Evolutionary conservation across 2,888 invertebrate species (phyloP), one percentile per base, ranked within the genome.

Genomic region (Anoplius nigerrimus): DNA sequence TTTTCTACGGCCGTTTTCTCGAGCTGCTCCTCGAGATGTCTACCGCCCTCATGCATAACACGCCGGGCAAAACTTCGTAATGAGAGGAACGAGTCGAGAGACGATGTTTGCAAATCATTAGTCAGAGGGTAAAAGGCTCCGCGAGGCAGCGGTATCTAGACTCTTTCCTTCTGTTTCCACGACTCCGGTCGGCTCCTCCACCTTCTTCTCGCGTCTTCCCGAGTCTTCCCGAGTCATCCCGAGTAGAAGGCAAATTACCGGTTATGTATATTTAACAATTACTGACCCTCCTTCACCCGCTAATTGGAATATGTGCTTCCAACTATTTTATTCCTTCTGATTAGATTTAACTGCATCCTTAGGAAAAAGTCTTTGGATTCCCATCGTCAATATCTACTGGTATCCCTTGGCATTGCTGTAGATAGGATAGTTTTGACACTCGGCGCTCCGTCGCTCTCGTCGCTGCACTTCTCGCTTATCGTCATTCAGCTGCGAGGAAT

Each of bases 81-180:
- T 82, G 83, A 82, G 82, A 75, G 76, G 67, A 79, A 82, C 77
- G 76, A 80, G 73, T 59, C 60, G 73, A 73, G 78, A 81, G 84
- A 79, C 77, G 80, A 79, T 87, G 84, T 88, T 88, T 88, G 84
- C 84, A 87, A 87, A 87, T 88, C 87, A 84, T 88, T 88, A 87
- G 85, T 74, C 70, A 77, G 78, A 76, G 69, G 78, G 79, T 74
- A 78, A 76, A 80, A 77, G 75, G 74, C 68, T 54, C 68, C 69
- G 72, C 66, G 61, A 69, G 66, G 65, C 66, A 62, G 71, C 66
- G 56, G 62, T 34, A 43, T 16, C 24, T 18, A 54, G 34, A 34
- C 54, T 34, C 34, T 54, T 34, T 16, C n/a, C 18, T 34, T 54
- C 24, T 16, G 18, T 54, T 34, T 34, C 34, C 34, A 11, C 34